These are phyloP conservation scores for Spinibarbus caldwelli DNA, from an alignment of 2,797 vertebrate species.

Conservation along the genomic window DNA sequence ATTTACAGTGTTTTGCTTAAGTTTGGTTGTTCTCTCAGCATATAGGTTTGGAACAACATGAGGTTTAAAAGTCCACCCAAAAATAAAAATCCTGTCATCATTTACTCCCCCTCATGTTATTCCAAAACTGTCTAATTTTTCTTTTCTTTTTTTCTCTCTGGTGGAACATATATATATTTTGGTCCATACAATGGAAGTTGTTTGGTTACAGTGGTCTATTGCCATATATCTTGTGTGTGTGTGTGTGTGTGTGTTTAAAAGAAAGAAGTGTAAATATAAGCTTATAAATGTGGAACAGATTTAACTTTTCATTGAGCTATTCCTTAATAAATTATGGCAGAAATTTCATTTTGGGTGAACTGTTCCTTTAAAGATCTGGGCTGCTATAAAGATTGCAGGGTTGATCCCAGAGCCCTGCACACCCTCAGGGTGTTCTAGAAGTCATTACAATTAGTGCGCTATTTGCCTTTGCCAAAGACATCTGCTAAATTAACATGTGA, in stretches of 20 bases:
- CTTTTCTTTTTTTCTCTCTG: not conserved
- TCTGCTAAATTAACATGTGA: slow-evolving; percentile 5
- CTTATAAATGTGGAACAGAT: not conserved
- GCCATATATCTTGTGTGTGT: not conserved
- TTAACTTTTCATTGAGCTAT: not conserved
- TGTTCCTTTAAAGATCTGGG: not conserved
- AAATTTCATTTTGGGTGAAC: not conserved
- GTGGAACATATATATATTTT: not conserved
- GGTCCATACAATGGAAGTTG: not conserved
- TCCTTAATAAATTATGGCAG: not conserved
- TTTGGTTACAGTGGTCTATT: not conserved
- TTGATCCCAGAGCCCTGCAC: not conserved
- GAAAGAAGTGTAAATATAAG: not conserved
- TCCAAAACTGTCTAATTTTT: not conserved
- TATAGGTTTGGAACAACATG: not conserved
- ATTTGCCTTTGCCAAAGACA: not conserved
- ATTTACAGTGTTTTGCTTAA: not conserved
- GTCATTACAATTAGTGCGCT: not conserved
- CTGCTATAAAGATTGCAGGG: not conserved
- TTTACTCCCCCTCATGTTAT: not conserved
- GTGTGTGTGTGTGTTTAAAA: not conserved
- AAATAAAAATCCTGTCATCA: not conserved
- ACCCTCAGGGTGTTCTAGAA: not conserved
- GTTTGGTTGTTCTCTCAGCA: not conserved
- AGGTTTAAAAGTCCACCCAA: not conserved